Evolutionary conservation across 2,113 vertebrate species (phyloP), one percentile per base, ranked within the genome.

Genomic region (Cervus canadensis): DNA sequence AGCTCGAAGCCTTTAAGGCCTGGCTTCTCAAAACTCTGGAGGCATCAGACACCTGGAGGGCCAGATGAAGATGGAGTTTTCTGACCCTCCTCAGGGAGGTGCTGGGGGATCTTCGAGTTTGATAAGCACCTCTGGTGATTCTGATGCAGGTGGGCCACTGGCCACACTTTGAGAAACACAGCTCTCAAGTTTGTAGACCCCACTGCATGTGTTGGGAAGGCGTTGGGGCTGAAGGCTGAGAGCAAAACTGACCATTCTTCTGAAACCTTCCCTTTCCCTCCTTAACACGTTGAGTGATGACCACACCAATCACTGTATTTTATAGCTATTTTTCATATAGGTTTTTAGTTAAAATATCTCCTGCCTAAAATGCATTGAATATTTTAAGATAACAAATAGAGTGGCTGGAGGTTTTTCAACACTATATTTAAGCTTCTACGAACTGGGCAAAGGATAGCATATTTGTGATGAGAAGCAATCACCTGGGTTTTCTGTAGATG

Each of bases 241-340:
- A 94, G 95, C 92, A 87, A 87, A 97, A 93, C 91, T 94, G 97
- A 98, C 98, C 97, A 98, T 99, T 98, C 94, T 98, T 98, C 97
- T 97, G 97, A 79, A 96, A 96, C 92, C 23, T 2, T 95, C 95
- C 96, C 85, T 91, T 96, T 78, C 50, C 93, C 96, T 98, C 89
- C 95, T 97, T 94, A 79, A 96, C 97, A 76, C 89, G 87, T 91
- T 98, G 98, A 89, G 96, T 97, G 97, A 97, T 96, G 98, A 98
- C 97, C 98, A 98, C 97, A 98, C 93, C 97, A 98, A 96, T 98
- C 98, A 99, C 99, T 98, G 98, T 98, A 98, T 98, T 99, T 98
- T 98, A 96, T 98, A 99, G 97, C 96, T 98, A 97, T 99, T 98
- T 98, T 98, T 99, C 98, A 98, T 98, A 97, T 96, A 99, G 98